A percentile compares a stretch with the other conserved stretches of the same genome.
phyloP scores from a whole-genome alignment of 2,888 invertebrate species.

The Oxytorus armatus region DNA sequence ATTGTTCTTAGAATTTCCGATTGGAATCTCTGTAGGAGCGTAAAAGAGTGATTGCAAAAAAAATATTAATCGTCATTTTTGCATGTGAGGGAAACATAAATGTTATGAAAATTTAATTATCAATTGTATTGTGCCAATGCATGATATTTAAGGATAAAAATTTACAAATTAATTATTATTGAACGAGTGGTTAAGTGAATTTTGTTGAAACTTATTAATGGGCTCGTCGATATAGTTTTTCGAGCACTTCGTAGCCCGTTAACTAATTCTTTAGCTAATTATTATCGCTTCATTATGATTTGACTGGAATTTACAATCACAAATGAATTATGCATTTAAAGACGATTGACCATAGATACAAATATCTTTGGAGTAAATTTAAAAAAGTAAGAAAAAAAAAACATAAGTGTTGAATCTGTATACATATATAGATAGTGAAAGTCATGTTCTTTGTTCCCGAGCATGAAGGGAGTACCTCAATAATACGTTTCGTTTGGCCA shows the following conservation, averaged over 20 bases:
- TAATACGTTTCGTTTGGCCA: conserved; percentile 47
- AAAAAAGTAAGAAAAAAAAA: conserved; percentile 9
- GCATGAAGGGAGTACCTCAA: conserved; percentile 18
- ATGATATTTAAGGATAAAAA: neutral
- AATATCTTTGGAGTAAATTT: neutral
- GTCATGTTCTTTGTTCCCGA: conserved; percentile 59
- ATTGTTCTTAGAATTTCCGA: too few relatives aligned
- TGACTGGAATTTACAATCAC: neutral
- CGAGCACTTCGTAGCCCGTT: conserved; percentile 43
- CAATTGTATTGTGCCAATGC: too few relatives aligned
- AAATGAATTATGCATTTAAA: conserved; percentile 2
- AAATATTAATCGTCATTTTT: too few relatives aligned
- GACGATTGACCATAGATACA: neutral
- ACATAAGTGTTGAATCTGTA: conserved; percentile 13
- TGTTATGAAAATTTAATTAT: too few relatives aligned
- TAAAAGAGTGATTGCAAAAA: too few relatives aligned
- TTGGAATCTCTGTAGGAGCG: too few relatives aligned
- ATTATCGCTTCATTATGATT: neutral
- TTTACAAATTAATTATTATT: neutral
- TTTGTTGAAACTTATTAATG: neutral
- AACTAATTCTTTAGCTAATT: neutral
- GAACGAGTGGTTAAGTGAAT: neutral
- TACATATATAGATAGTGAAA: conserved; percentile 67
- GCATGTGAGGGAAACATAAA: too few relatives aligned
- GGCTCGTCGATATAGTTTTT: conserved; percentile 44